These are phyloP conservation scores for Drosophila ohnishii DNA, from an alignment of 1,140 invertebrate genomes.

Conservation along the genomic window DNA sequence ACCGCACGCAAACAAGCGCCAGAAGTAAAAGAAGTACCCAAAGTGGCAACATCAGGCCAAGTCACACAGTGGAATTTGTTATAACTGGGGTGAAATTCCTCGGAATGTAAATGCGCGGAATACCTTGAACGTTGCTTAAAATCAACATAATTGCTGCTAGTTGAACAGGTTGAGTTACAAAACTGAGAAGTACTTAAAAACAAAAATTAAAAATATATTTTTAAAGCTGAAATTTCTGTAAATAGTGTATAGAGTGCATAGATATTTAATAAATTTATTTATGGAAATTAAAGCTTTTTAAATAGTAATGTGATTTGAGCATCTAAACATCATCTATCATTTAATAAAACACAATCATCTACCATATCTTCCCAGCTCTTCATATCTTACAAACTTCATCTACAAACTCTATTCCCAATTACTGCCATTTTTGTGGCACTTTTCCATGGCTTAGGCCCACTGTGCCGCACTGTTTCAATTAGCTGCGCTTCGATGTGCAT, in stretches of 20 bases:
- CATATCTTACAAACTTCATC: fast-evolving
- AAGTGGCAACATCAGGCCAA: slow-evolving; percentile 61
- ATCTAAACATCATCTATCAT: too few species aligned
- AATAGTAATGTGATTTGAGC: too few species aligned
- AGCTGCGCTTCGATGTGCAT: slow-evolving; percentile 80
- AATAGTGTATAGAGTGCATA: not conserved
- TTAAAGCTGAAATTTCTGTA: not conserved
- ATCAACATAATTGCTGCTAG: not conserved
- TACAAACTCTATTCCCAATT: too few species aligned
- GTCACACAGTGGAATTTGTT: slow-evolving; percentile 4
- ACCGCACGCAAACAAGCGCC: slow-evolving; percentile 65
- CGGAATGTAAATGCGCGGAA: too few species aligned
- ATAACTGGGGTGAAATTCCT: not conserved
- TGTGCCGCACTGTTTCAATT: slow-evolving; percentile 73
- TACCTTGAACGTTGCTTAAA: not conserved
- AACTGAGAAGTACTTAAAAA: not conserved
- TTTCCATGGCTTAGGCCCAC: slow-evolving; percentile 22
- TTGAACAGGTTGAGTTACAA: not conserved
- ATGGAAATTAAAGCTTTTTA: too few species aligned
- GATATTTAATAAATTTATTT: not conserved
- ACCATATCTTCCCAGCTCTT: not conserved
- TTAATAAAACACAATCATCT: too few species aligned
- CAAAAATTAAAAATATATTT: not conserved
- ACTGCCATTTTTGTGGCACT: not conserved
- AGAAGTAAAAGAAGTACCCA: slow-evolving; percentile 62